phyloP scores from a whole-genome alignment of 2,113 vertebrate species.

The Pantherophis guttatus region DNA sequence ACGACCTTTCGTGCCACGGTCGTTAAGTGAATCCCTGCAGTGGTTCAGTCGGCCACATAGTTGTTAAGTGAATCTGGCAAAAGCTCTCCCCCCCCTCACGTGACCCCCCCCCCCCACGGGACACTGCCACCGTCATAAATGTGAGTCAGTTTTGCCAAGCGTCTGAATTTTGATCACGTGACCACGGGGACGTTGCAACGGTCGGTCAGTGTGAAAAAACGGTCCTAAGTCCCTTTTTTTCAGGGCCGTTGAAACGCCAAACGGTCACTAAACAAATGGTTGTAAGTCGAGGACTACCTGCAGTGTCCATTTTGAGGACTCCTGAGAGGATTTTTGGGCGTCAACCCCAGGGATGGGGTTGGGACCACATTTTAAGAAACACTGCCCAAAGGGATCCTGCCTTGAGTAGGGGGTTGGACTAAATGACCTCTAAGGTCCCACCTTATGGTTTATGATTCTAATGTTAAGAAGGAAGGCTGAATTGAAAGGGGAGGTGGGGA shows the following conservation, averaged over 20 bases:
- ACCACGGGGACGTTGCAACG: no score
- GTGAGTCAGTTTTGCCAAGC: no score
- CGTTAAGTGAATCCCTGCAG: no score
- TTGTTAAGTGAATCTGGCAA: no score
- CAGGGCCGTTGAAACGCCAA: not conserved
- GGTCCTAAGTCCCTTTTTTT: not conserved
- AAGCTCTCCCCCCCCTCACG: no score
- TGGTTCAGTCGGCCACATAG: no score
- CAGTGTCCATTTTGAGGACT: not conserved
- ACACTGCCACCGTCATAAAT: no score
- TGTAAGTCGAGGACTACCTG: not conserved
- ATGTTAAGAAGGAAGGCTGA: not conserved
- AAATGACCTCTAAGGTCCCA: not conserved
- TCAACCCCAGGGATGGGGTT: not conserved
- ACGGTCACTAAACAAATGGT: not conserved
- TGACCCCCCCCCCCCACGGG: no score
- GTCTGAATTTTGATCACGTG: no score
- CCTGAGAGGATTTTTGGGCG: not conserved
- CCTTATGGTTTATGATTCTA: not conserved
- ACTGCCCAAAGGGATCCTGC: not conserved
- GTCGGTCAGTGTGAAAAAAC: no score
- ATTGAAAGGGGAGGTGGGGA: not conserved
- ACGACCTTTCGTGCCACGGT: not conserved
- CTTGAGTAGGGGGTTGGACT: not conserved
- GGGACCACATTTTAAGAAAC: not conserved